Base-by-base conservation (phyloP, 1,140 invertebrate genomes). In the Xylocopa sonorina region DNA sequence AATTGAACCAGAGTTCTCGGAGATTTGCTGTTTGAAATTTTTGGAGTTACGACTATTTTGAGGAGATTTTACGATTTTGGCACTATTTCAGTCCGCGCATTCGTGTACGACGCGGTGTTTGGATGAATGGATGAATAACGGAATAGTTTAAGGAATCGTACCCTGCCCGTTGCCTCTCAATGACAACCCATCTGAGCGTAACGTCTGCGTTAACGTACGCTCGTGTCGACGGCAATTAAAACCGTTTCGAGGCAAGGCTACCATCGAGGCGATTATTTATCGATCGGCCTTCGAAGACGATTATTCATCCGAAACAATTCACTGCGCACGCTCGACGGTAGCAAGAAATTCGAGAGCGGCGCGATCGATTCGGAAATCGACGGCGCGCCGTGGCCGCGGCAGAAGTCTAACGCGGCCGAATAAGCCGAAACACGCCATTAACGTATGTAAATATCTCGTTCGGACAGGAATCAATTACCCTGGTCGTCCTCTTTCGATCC, bases 391-490 rank as follows among this genome's bases (percentile, higher is more conserved):
- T 10, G 63, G 41, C 63, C 9, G 27, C 46, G 14, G 32, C 34
- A 58, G 34, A 58, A 57, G 29, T 3, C 14, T 18, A 18, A 10
- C 12, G 57, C 29, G 16, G 16, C 69, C 68, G 73, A 78, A 73
- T 78, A 78, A 78, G 77, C 72, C 67, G 74, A 72, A 85, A 85
- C 85, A 83, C 76, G 66, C 87, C 88, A 89, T 88, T 89, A 89
- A 81, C 74, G 84, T 86, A 88, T 89, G 87, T 86, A 91, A 90
- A 91, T 89, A 88, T 83, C 77, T 76, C 81, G 80, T 76, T 83
- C 48, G 78, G 82, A 88, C 81, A 74, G 87, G 88, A 90, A 89
- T 89, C 89, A 90, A 91, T 91, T 90, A 89, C 80, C 76, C 62
- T 53, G 53, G 79, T 84, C 80, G 73, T 82, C 57, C 78, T 74